Evolutionary conservation across 2,888 invertebrate genomes (phyloP).

Genomic region (Catocala nupta): DNA sequence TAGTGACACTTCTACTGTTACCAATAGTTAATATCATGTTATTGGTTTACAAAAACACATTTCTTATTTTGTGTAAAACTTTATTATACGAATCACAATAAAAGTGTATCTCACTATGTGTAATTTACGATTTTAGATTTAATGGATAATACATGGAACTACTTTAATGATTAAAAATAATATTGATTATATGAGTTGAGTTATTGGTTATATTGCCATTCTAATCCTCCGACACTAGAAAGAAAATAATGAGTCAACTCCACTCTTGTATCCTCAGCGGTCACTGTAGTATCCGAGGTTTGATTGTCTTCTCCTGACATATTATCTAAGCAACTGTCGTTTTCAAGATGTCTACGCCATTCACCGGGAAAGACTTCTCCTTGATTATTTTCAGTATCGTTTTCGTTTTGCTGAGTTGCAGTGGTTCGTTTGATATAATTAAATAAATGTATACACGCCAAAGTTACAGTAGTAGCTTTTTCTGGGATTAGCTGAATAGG

Average conservation of each 20-base stretch:
- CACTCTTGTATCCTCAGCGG: constrained; percentile 28
- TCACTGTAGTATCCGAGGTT: constrained; percentile 16
- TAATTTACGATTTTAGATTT: constrained; percentile 2
- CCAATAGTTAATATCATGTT: too few relatives aligned
- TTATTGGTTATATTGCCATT: constrained; percentile 36
- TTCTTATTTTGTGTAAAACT: too few relatives aligned
- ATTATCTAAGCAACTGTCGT: constrained; percentile 23
- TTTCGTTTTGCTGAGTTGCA: constrained; percentile 31
- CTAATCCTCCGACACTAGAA: constrained; percentile 24
- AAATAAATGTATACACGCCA: constrained; percentile 36
- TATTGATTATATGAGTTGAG: constrained; percentile 18
- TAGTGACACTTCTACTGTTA: too few relatives aligned
- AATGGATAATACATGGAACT: constrained; percentile 7
- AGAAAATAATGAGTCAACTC: constrained; percentile 36
- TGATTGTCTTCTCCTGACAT: constrained; percentile 30
- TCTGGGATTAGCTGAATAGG: constrained; percentile 34
- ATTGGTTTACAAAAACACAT: too few relatives aligned
- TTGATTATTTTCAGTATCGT: constrained; percentile 42
- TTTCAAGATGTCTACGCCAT: constrained; percentile 18
- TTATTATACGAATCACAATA: too few relatives aligned
- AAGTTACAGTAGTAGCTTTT: constrained; percentile 32
- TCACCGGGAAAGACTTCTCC: constrained; percentile 34
- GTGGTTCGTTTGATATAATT: constrained; percentile 31
- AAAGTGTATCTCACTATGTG: too few relatives aligned
- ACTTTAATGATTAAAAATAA: constrained; percentile 12